A percentile compares a stretch with the other conserved stretches of the same genome.
Conservation (phyloP, 2,113 vertebrate genomes). For the Xiphophorus maculatus region DNA sequence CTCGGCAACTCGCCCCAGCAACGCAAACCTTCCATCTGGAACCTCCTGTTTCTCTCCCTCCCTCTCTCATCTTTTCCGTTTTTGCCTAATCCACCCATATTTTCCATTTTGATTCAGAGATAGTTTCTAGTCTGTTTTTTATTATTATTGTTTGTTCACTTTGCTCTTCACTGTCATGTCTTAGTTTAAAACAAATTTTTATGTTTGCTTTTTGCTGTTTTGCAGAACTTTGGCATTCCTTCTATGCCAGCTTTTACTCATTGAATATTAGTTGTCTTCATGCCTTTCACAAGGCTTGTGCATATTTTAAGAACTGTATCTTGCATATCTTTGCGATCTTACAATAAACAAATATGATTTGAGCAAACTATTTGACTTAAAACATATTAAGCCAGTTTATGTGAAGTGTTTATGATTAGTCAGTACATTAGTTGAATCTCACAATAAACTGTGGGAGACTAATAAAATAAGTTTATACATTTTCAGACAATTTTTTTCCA, state of each 20-base stretch:
- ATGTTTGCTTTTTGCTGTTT: neutral
- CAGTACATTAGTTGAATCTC: no score
- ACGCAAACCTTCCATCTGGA: slow-evolving; percentile 78
- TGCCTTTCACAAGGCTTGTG: no score
- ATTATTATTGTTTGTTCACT: slow-evolving; percentile 5
- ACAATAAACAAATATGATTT: no score
- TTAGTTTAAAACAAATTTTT: neutral
- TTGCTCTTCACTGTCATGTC: slow-evolving; percentile 29
- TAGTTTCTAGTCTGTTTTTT: slow-evolving; percentile 24
- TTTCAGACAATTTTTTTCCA: no score
- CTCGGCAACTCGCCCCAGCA: slow-evolving; percentile 76
- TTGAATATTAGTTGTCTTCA: neutral
- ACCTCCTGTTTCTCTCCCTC: slow-evolving; percentile 59
- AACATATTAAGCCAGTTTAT: no score
- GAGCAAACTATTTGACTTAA: no score
- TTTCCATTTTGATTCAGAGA: slow-evolving; percentile 49
- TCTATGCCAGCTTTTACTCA: neutral
- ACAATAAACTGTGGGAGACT: no score
- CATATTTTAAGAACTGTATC: no score
- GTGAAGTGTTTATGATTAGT: no score
- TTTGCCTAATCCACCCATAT: slow-evolving; percentile 26
- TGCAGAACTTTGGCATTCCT: neutral
- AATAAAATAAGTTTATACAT: no score
- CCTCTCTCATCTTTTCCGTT: neutral
- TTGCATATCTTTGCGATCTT: no score